Conservation (phyloP, 2,888 invertebrate genomes). For the Geotrupes spiniger region DNA sequence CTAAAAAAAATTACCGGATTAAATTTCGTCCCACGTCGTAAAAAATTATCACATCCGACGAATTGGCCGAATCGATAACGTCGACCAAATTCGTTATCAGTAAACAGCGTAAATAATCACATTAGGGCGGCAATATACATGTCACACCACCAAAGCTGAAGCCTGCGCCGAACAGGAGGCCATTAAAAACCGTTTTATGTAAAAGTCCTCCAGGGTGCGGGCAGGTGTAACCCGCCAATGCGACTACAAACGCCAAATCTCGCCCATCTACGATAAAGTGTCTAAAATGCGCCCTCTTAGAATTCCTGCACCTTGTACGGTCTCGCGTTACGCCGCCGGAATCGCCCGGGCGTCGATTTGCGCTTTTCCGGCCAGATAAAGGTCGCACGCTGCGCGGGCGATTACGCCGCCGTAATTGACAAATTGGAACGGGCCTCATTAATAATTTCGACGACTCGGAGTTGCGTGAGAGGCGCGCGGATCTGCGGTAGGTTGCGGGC, state of each 20-base stretch:
- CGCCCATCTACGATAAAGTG: slow-evolving; percentile 1
- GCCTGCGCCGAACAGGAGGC: background rate
- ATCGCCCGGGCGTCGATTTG: background rate
- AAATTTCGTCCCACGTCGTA: no score
- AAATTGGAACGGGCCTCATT: slow-evolving; percentile 19
- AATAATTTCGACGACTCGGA: slow-evolving; percentile 14
- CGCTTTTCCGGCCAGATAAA: no score
- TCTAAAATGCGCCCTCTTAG: background rate
- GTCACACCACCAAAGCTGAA: background rate
- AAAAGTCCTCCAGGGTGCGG: background rate
- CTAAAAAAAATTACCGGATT: no score
- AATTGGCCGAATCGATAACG: no score
- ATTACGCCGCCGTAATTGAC: slow-evolving; percentile 11
- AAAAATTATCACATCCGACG: no score
- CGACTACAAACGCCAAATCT: slow-evolving; percentile 1
- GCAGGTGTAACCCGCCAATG: slow-evolving; percentile 4
- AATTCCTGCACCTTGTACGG: slow-evolving; percentile 1
- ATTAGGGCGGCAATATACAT: background rate
- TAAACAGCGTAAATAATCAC: no score
- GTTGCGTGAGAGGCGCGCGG: slow-evolving; percentile 17
- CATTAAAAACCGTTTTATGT: slow-evolving; percentile 5
- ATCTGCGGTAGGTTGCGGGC: slow-evolving; percentile 32
- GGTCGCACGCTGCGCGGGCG: no score
- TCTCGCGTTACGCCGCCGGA: background rate
- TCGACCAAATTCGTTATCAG: no score